These are phyloP conservation scores for Lycocerus yunnanus DNA, from an alignment of 2,888 invertebrate genomes.

Conservation along the genomic window DNA sequence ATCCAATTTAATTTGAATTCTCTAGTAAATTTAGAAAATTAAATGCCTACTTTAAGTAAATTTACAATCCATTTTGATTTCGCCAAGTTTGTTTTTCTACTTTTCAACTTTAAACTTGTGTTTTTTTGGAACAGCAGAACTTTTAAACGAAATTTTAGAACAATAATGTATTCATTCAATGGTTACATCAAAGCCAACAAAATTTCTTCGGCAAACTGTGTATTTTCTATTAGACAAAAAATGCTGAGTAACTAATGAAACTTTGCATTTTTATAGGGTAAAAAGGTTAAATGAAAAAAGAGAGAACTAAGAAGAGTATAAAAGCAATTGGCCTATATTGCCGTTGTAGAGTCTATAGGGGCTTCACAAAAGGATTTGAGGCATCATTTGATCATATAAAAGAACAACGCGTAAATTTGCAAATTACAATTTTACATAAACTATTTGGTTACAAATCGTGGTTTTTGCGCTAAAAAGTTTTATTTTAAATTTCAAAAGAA, in stretches of 20 bases:
- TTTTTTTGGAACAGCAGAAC: background rate
- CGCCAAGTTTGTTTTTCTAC: background rate
- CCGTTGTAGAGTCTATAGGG: conserved; percentile 15
- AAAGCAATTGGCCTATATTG: conserved; percentile 15
- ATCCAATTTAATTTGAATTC: background rate
- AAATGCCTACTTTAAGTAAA: background rate
- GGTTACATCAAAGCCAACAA: background rate
- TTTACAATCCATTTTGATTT: background rate
- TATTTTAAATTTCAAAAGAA: background rate
- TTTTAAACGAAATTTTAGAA: background rate
- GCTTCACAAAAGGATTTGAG: conserved; percentile 22
- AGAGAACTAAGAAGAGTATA: background rate
- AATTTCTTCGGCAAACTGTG: background rate
- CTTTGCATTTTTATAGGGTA: conserved; percentile 9
- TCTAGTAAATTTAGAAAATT: background rate
- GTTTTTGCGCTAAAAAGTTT: background rate
- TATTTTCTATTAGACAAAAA: conserved; percentile 1
- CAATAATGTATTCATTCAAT: background rate
- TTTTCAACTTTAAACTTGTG: background rate
- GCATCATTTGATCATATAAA: conserved; percentile 23
- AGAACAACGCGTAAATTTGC: conserved; percentile 27
- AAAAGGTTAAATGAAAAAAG: conserved; percentile 3
- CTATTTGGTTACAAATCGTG: conserved; percentile 14
- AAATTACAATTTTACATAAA: conserved; percentile 19
- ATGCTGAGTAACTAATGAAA: conserved; percentile 10